Base-by-base conservation (phyloP, 2,797 vertebrate species). In the Sebastes trivittatus region DNA sequence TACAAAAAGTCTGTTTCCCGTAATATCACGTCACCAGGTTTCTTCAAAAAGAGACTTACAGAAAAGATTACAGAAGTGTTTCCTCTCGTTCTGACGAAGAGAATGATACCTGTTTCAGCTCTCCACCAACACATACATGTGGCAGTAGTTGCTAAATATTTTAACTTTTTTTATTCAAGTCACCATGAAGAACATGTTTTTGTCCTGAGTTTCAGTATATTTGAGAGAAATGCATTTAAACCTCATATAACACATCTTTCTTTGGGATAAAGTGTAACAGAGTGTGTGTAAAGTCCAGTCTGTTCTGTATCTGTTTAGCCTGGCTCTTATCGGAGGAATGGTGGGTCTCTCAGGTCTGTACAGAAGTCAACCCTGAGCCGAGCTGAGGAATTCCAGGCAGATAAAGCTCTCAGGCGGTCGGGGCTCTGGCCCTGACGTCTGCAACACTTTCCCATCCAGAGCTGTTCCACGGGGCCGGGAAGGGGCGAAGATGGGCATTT, bases 371-470 rank as follows among this genome's bases (percentile, higher is more conserved):
- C 85, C 87, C 70, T 84, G 77, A 91, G 88, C 85, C 27, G 42
- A 49, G 46, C 46, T 20, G 77, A 93, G 74, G 91, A 93, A 93
- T 92, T 89, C 78, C 72, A 80, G 70, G 52, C 87, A 88, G 92
- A 94, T 93, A 92, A 94, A 91, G 68, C 62, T 75, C 73, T 74
- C 85, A 22, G 67, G 56, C 67, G 3, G 3, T 71, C 0, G 7
- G 77, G 34, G 49, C 59, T 29, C 22, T 18, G 63, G 38, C 59
- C 38, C 73, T 79, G 76, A 79, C 52, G 64, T 81, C 62, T 72
- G 78, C 14, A 75, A 27, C 67, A 62, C 67, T 86, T 87, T 89
- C 49, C 83, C 69, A 3, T 72, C 77, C 25, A 29, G 20, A 25
- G 68, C 42, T 66, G 55, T 59, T 79, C 72, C 11, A 66, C 49